These are phyloP conservation scores for Malacosoma neustria DNA, from an alignment of 2,888 invertebrate species.

Conservation along the genomic window DNA sequence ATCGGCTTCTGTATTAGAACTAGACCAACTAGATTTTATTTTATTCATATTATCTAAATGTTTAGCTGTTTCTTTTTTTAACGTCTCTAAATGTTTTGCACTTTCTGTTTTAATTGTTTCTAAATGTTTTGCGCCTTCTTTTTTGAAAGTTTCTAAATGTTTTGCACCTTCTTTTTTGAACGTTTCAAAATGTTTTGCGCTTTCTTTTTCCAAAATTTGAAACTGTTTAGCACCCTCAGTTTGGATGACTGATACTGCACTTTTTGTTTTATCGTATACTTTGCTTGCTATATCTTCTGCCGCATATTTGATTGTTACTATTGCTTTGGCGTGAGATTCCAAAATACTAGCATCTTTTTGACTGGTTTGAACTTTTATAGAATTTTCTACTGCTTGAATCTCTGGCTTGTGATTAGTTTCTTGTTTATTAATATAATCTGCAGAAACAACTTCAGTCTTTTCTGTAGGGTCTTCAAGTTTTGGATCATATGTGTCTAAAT, in stretches of 20 bases:
- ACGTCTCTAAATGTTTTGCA: not conserved
- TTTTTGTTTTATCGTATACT: constrained; percentile 30
- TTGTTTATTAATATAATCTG: not conserved
- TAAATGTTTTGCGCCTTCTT: not conserved
- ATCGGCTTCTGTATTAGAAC: constrained; percentile 2
- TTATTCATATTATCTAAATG: constrained; percentile 20
- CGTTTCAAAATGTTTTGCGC: not conserved
- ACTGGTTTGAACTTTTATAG: not conserved
- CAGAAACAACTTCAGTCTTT: too few relatives aligned
- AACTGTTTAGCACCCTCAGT: not conserved
- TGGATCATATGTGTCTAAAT: not conserved
- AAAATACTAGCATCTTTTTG: not conserved
- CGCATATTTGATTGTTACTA: constrained; percentile 30
- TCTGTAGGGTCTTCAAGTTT: not conserved
- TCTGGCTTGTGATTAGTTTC: not conserved
- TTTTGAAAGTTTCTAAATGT: not conserved
- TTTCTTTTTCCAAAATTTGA: not conserved
- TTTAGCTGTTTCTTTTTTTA: constrained; percentile 21
- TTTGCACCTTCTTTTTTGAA: not conserved
- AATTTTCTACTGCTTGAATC: not conserved
- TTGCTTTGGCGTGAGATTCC: constrained; percentile 19
- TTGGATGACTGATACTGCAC: constrained; percentile 27
- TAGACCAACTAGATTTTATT: constrained; percentile 11
- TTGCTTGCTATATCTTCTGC: constrained; percentile 34
- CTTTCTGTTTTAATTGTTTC: not conserved